A percentile compares a stretch with the other conserved stretches of the same genome.
Evolutionary conservation across 2,797 vertebrate genomes (phyloP).

Genomic region (Orestias chungarensis): DNA sequence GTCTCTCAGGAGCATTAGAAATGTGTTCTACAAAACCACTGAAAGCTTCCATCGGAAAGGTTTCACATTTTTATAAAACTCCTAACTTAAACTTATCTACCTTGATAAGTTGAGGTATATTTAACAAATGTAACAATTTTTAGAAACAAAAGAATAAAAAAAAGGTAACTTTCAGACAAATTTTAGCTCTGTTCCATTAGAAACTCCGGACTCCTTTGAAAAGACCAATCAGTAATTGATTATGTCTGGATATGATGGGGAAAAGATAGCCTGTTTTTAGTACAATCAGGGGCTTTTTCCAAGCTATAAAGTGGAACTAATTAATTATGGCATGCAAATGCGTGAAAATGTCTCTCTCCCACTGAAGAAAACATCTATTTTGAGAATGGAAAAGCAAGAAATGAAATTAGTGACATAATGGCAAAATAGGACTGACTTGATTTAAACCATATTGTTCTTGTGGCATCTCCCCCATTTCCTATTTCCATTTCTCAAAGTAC

Average conservation of each 20-base stretch:
- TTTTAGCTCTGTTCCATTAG: slow-evolving; percentile 13
- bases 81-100: slow-evolving; percentile 10
- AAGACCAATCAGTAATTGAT: slow-evolving; percentile 57
- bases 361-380: slow-evolving; percentile 68
- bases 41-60: neutral
- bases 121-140: slow-evolving; percentile 21
- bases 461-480: slow-evolving; percentile 53
- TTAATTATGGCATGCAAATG: slow-evolving; percentile 80
- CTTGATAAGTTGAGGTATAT: neutral
- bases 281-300: slow-evolving; percentile 72
- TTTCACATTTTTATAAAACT: slow-evolving; percentile 4
- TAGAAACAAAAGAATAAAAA: slow-evolving; percentile 23
- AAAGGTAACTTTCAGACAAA: slow-evolving; percentile 19
- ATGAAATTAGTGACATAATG: slow-evolving; percentile 78
- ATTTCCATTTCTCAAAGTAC: slow-evolving; percentile 57
- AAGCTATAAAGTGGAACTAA: slow-evolving; percentile 76
- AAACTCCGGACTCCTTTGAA: slow-evolving; percentile 23
- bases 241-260: slow-evolving; percentile 60
- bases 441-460: slow-evolving; percentile 72
- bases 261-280: slow-evolving; percentile 59
- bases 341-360: slow-evolving; percentile 66
- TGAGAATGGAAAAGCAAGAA: slow-evolving; percentile 77
- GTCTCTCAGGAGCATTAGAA: neutral
- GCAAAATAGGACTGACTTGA: slow-evolving; percentile 68
- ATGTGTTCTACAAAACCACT: slow-evolving; percentile 1